Conservation (phyloP, 37 sponge, comb jelly and placozoan genomes). For the Chondrilla cf. caribensis region DNA sequence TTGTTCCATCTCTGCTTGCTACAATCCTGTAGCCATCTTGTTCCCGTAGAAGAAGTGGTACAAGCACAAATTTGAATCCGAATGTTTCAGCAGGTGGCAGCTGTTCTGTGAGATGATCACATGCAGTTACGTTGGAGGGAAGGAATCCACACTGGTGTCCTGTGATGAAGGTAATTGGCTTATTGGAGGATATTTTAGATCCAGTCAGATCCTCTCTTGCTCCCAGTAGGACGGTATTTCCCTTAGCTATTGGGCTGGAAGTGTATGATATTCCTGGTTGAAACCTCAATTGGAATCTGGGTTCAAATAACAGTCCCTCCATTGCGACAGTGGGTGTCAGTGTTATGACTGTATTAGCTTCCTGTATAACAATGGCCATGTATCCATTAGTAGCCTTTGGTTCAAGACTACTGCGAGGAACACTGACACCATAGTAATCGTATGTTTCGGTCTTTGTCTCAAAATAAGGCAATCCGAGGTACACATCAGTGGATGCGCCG, state of each 20-base stretch:
- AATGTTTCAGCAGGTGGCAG: conserved; percentile 6
- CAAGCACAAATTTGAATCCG: background rate
- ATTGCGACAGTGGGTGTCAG: conserved; percentile 10
- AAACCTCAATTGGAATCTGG: too few relatives aligned
- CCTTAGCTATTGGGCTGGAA: too few relatives aligned
- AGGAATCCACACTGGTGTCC: conserved; percentile 50
- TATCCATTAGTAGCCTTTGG: too few relatives aligned
- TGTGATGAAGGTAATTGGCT: conserved; percentile 29
- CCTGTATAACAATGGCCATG: conserved; percentile 32
- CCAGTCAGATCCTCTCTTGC: conserved; percentile 6
- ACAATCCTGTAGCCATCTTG: background rate
- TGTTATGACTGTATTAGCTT: conserved; percentile 42
- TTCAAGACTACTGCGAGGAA: background rate
- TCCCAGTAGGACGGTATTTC: background rate
- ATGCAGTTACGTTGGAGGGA: conserved; percentile 15
- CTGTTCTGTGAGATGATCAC: conserved; percentile 39
- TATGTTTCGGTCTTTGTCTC: conserved; percentile 7
- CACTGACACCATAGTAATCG: conserved; percentile 35
- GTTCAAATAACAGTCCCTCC: background rate
- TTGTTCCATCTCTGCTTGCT: background rate
- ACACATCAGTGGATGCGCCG: conserved; percentile 40
- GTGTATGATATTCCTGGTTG: too few relatives aligned
- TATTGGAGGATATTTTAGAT: conserved; percentile 12
- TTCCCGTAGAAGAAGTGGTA: background rate
- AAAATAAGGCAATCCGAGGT: conserved; percentile 39